Evolutionary conservation across 2,113 vertebrate genomes (phyloP), one percentile per base, ranked within the genome.

Genomic region (Collichthys lucidus): DNA sequence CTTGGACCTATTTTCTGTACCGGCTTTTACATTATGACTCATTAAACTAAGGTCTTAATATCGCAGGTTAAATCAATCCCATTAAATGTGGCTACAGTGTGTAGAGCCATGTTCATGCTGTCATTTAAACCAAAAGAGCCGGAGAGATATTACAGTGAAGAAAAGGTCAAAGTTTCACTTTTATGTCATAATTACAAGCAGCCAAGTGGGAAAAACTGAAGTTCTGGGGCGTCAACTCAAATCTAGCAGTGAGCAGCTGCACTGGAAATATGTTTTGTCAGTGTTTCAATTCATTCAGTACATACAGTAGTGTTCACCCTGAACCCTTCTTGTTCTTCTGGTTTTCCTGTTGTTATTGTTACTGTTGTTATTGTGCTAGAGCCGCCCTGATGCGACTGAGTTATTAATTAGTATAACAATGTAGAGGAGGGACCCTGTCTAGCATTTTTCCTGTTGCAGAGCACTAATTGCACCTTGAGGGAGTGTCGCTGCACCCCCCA

Each of bases 401-500:
- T 90, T 90, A 89, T 94, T 90, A 90, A 92, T 93, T 90, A 90
- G 72, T 64, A 82, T 31, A 67, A 81, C 80, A 72, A 72, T 84
- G 79, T 85, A 78, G 89, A 63, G 60, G 74, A 89, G 71, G 65
- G 80, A 83, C 66, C 69, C 22, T 74, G 80, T 85, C 73, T 79
- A 4, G 66, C 24, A 2, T 47, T 75, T 82, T 88, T 91, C 86
- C 72, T 86, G 85, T 64, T 68, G 77, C 68, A 0, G 50, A 26
- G 73, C 42, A 8, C 47, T 93, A 93, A 93, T 92, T 94, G 89
- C 69, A 47, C 84, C 92, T 86, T 79, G 31, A 77, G 92, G 92
- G 92, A 91, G 79, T 15, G 0, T 19, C 26, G 2, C 52, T 63
- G 76, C 19, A 66, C 72, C 79, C 42, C 35, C 60, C 55, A 19